Base-by-base conservation (phyloP, 2,888 invertebrate species). In the Gerosis bhagava region DNA sequence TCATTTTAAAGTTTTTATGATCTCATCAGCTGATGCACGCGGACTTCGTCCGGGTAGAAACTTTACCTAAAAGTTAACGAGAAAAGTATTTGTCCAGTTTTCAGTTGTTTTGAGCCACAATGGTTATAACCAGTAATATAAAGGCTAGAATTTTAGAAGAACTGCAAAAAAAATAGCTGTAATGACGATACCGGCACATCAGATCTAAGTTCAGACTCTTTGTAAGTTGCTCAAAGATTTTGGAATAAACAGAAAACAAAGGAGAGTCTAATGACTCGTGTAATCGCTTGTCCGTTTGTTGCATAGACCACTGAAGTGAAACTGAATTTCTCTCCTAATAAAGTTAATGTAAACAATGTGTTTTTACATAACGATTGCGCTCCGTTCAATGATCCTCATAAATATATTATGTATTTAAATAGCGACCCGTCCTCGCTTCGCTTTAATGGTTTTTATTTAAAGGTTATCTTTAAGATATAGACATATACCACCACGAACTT, bases 231-330 rank as follows among this genome's bases (percentile, higher is more conserved):
- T 28, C 19, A 26, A 37, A 17, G 28, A 19, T 26, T 39, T 37
- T 17, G 11, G 22, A 29, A 21, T 13, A 45, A 28, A 65, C 31
- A 67, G 62, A 22, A 7, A 22, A 29, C 21, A 28, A 35, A 44
- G 26, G 42, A 36, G 22, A 22, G 22, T 22, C 21, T 44, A 44
- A 44, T 44, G 36, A 36, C 5, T 44, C 44, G 36, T 29, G 29
- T 44, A 44, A 44, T 44, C 21, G 22, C 29, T 13, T 15, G n/a
- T 40, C 17, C 29, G 24, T 44, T 36, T 44, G 25, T 19, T 34
- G 11, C 21, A 16, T 16, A 21, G 8, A 19, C 28, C 44, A 35
- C 28, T 44, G 44, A 44, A 44, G 36, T 29, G 36, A 36, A 16
- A 36, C 36, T 35, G 36, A 44, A 17, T 29, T 44, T 44, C 44